Evolutionary conservation across 2,113 vertebrate genomes (phyloP), one percentile per base, ranked within the genome.

Genomic region (Bambusicola thoracicus): DNA sequence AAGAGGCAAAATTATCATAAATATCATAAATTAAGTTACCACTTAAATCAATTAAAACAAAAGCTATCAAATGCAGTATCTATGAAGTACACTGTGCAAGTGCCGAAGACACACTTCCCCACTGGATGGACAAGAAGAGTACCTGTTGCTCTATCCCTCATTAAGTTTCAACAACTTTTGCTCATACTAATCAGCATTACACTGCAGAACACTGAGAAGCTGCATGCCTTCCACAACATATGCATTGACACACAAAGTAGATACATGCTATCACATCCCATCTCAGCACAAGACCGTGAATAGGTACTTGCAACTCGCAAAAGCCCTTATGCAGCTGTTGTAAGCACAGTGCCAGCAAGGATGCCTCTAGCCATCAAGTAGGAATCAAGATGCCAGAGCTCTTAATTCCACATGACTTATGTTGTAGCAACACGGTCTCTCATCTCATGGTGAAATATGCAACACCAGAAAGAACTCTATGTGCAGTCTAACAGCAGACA

Each of bases 211-310:
- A 85, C 69, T 56, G 29, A 65, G 40, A 25, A 43, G 13, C 36
- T 2, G 7, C 25, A 13, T 16, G 18, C 24, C 44, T 92, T 40
- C 63, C 61, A 30, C 40, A 65, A 34, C 32, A 29, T 1, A 43
- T 2, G 11, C 38, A n/a, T 0, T 5, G 5, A 61, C 27, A 59
- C 20, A 38, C 11, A 32, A 30, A 0, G 1, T 6, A 41, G 69
- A 69, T 0, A 0, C 2, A 6, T 7, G 17, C 36, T 48, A 79
- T 10, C 87, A 65, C 76, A 51, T 8, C 18, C 11, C 27, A 55
- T 17, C 17, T 0, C 53, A 49, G 55, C 55, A 55, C 0, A 2
- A 2, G 4, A 32, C 24, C 13, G 58, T 16, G 8, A 32, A n/a
- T n/a, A 62, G 76, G 19, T 73, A 82, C 40, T 62, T 56, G 19